Percentiles rank a stretch among this genome's conserved stretches.
Conservation (phyloP, 2,113 vertebrate genomes). For the Arvicanthis niloticus region DNA sequence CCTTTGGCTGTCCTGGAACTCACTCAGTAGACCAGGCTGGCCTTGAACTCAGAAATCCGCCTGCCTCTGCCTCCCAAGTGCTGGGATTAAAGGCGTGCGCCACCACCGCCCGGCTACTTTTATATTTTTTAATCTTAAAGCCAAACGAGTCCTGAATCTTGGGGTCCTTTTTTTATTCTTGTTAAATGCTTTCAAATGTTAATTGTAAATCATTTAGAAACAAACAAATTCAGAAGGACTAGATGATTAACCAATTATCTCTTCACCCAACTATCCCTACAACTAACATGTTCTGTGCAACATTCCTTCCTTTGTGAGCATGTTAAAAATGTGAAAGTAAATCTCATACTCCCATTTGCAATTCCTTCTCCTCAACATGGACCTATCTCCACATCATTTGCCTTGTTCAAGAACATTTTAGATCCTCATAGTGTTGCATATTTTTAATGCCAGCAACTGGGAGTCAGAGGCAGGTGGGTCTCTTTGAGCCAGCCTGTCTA, state of each 20-base stretch:
- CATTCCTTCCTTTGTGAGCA: conserved; percentile 16
- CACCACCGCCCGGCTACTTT: no score
- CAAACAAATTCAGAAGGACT: conserved; percentile 17
- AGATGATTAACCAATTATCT: not conserved
- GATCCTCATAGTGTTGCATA: no score
- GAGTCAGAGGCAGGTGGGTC: not conserved
- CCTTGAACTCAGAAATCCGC: no score
- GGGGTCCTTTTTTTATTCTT: not conserved
- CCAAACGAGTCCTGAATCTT: not conserved
- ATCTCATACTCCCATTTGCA: not conserved
- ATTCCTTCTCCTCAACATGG: not conserved
- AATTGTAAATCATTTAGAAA: not conserved
- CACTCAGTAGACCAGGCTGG: no score
- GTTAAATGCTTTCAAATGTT: not conserved
- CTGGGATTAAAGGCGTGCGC: no score
- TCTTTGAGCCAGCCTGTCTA: not conserved
- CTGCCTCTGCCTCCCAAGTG: no score
- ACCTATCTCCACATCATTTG: not conserved
- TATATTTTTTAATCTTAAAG: not conserved
- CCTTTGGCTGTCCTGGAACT: no score
- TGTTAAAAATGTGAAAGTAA: not conserved
- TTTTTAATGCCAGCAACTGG: not conserved
- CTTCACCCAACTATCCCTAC: not conserved
- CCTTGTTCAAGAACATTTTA: not conserved
- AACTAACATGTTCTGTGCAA: not conserved